These are phyloP conservation scores for Campaea margaritaria DNA, from an alignment of 2,888 invertebrate species.

Conservation along the genomic window DNA sequence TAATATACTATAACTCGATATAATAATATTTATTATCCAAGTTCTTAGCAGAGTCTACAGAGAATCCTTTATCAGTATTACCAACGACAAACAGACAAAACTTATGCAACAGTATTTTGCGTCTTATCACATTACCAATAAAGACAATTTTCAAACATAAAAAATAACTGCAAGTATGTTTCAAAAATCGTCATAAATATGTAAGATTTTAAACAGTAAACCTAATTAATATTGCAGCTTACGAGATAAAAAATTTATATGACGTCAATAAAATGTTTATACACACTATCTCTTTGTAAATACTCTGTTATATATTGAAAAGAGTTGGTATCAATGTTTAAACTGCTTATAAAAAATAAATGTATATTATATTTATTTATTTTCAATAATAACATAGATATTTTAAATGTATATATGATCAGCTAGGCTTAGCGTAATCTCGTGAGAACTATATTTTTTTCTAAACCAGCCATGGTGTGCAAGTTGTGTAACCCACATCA, in stretches of 20 bases:
- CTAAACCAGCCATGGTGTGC: too few species aligned
- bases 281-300: slow-evolving; percentile 29
- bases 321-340: not conserved
- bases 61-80: slow-evolving; percentile 9
- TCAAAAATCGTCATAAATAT: slow-evolving; percentile 17
- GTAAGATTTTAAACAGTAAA: slow-evolving; percentile 1
- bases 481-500: too few species aligned
- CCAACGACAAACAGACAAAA: slow-evolving; percentile 5
- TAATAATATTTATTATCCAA: too few species aligned
- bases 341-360: too few species aligned
- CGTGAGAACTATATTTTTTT: too few species aligned
- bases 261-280: slow-evolving; percentile 38
- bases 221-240: slow-evolving; percentile 31
- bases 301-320: slow-evolving; percentile 24
- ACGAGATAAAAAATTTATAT: slow-evolving; percentile 22
- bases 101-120: not conserved
- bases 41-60: not conserved
- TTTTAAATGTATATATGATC: too few species aligned
- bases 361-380: too few species aligned
- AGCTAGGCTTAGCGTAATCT: too few species aligned
- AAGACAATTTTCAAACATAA: slow-evolving; percentile 1
- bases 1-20: not conserved
- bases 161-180: not conserved
- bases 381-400: too few species aligned
- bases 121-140: slow-evolving; percentile 3